These are phyloP conservation scores for Colaptes auratus DNA, from an alignment of 2,113 vertebrate species.

Conservation along the genomic window DNA sequence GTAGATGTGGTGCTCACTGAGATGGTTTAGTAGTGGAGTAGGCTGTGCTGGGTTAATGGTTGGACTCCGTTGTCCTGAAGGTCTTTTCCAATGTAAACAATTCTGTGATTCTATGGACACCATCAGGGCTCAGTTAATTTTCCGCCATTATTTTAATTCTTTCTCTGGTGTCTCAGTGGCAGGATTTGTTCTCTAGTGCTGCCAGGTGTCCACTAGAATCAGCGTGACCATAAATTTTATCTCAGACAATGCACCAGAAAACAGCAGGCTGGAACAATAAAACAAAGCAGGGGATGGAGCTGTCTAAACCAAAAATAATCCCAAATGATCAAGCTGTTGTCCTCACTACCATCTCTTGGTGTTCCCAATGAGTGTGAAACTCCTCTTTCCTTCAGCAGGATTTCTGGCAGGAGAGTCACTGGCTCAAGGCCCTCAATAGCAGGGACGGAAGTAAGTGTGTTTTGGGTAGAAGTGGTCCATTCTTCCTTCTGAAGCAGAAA, in stretches of 20 bases:
- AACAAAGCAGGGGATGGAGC: not conserved
- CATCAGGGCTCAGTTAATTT: not conserved
- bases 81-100: too few species aligned
- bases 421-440: not conserved
- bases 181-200: not conserved
- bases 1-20: too few species aligned
- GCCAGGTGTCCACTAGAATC: not conserved
- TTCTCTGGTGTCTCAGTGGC: not conserved
- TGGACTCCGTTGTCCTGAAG: too few species aligned
- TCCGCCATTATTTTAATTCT: not conserved
- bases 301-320: not conserved
- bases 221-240: not conserved
- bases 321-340: not conserved
- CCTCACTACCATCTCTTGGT: not conserved
- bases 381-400: not conserved
- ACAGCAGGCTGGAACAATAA: not conserved
- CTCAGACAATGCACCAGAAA: not conserved
- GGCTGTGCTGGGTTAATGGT: too few species aligned
- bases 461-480: not conserved
- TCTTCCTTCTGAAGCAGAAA: not conserved
- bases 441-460: not conserved
- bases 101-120: too few species aligned
- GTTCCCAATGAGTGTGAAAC: not conserved
- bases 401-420: not conserved
- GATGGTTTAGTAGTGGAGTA: too few species aligned